Base-by-base conservation (phyloP, 2,888 invertebrate species). In the Drosophila longiperda region DNA sequence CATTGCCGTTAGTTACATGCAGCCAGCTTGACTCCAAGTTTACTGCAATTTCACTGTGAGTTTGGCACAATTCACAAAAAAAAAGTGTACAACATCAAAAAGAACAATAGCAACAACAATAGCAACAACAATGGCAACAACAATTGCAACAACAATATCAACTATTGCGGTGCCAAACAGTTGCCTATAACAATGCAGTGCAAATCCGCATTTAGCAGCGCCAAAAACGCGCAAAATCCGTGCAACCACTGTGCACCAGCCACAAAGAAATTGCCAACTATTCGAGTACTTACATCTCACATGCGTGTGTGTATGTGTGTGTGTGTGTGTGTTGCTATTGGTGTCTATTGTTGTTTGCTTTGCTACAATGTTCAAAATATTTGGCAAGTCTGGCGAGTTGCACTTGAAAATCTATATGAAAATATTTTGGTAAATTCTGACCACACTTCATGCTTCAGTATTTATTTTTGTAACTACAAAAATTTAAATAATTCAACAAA, bases 161-260 rank as follows among this genome's bases (percentile, higher is more conserved):
- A 26, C 34, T 0, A n/a, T 50, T 48, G 66, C 49, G 49, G 58
- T 55, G 45, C 36, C 70, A 75, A 75, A 49, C 40, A 61, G 66
- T 64, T 67, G 78, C 66, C 58, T 66, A 42, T 49, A 66, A 67
- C 75, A 79, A 71, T 75, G 63, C 67, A 63, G 29, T 26, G 49
- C 36, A 79, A 79, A 79, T 79, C 64, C 75, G 57, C 75, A 75
- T 78, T 71, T 79, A 63, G 79, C 58, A 50, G 54, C 75, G 67
- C 75, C 71, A 78, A 79, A 79, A 71, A 71, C 67, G 38, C 66
- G 58, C 57, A 7, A 71, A 75, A 64, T 67, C 75, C 54, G 71
- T 60, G 63, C 67, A 72, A 75, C 74, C 53, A 40, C 49, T 34
- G 42, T 34, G 69, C 60, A 50, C 58, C 69, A 61, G 36, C 55